Base-by-base conservation (phyloP, 92 coral and sea anemone species). In the Actinostola sp. region DNA sequence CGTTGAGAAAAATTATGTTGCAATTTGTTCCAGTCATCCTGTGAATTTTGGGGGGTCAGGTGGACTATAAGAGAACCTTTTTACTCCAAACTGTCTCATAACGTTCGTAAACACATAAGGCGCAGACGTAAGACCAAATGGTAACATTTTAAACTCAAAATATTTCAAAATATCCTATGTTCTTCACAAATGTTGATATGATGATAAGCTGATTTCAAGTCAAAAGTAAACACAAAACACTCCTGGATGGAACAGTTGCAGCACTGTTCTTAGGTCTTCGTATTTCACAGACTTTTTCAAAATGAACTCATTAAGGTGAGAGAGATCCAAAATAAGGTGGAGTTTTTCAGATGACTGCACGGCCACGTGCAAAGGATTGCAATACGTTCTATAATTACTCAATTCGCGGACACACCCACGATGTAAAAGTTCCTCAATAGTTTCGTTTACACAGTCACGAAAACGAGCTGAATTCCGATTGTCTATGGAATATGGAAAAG, bases 111-210 rank as follows among this genome's bases (percentile, higher is more conserved):
- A n/a, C 11, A 66, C 28, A 44, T 16, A 66, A n/a, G 70, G 71
- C 35, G 71, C 71, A n/a, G 55, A 39, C 26, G 55, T 11, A 21
- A 66, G 50, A 15, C 58, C 72, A 45, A 66, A 66, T 7, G 76
- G 43, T n/a, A 70, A 70, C 17, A 70, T 46, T 1, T 42, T 53
- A 34, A 70, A 70, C 32, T 28, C 34, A 42, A 29, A 70, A 36
- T 36, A 36, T 36, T 11, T 4, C 4, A 36, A 28, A 46, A 81
- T 36, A 63, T 60, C 27, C 63, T 75, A 56, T 82, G 88, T 12
- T 81, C 80, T 17, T 80, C 80, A 64, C 77, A 86, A 70, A 86
- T 81, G 45, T 86, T 80, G 12, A 81, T 54, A 20, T 81, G 87
- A 60, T 85, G 85, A 48, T 84, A 79, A 12, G 81, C 90, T 7